Percentiles rank a stretch among this genome's conserved stretches.
phyloP scores from a whole-genome alignment of 2,797 vertebrate genomes.

The Novumbra hubbsi region DNA sequence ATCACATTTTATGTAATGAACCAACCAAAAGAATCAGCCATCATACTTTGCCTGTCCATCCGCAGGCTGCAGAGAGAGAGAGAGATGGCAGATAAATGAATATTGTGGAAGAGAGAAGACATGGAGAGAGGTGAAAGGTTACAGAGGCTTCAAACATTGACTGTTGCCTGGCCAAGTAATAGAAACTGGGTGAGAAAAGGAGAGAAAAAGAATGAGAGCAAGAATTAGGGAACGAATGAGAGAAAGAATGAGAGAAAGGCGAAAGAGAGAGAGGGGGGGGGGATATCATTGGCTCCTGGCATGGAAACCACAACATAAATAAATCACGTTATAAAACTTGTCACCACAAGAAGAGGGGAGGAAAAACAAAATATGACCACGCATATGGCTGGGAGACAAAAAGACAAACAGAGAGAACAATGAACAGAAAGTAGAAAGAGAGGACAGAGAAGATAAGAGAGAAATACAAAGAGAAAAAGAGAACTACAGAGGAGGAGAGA shows the following conservation, averaged over 20 bases:
- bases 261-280: constrained; percentile 20
- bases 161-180: constrained; percentile 6
- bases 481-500: constrained; percentile 33
- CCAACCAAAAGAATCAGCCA: no score
- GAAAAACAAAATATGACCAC: constrained; percentile 34
- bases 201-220: neutral
- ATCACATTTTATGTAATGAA: no score
- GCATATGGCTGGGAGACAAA: constrained; percentile 41
- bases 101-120: constrained; percentile 15
- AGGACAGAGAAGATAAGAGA: no score
- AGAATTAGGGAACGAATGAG: neutral
- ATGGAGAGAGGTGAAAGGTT: constrained; percentile 22
- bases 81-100: constrained; percentile 12
- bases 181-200: neutral
- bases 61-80: constrained; percentile 13
- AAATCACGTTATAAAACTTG: constrained; percentile 63
- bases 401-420: constrained; percentile 11
- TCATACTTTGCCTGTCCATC: no score
- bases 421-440: constrained; percentile 13
- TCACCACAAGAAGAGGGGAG: constrained; percentile 56
- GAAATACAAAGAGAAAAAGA: constrained; percentile 35
- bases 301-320: constrained; percentile 54
- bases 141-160: constrained; percentile 19
- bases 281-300: constrained; percentile 44
- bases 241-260: constrained; percentile 2